Percentiles rank a stretch among this genome's conserved stretches.
phyloP scores from a whole-genome alignment of 2,113 vertebrate species.

The Melanerpes formicivorus region DNA sequence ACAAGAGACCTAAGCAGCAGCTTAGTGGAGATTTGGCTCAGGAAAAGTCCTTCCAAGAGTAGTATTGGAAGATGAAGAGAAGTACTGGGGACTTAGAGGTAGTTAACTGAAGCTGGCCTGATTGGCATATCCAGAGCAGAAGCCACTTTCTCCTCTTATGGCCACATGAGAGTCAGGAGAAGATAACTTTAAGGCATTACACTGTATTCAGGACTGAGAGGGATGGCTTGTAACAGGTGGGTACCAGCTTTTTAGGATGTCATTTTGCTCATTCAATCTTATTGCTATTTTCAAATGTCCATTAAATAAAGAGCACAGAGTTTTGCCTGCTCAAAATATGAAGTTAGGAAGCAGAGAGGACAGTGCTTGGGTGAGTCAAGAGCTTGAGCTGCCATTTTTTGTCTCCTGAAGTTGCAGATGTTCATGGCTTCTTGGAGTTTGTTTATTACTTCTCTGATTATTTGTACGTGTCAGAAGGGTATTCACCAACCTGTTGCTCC shows the following conservation, averaged over 20 bases:
- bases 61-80: background rate
- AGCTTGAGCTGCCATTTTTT: background rate
- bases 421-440: background rate
- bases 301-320: background rate
- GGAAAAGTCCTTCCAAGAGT: background rate
- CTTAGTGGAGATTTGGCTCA: background rate
- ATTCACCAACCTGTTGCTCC: background rate
- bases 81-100: background rate
- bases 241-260: background rate
- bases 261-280: background rate
- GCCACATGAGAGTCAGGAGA: background rate
- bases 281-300: background rate
- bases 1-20: background rate
- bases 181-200: background rate
- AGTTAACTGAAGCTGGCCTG: background rate
- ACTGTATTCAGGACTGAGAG: background rate
- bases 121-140: background rate
- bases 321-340: background rate
- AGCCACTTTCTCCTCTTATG: background rate
- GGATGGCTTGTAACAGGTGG: background rate
- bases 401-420: background rate
- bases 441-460: background rate
- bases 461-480: background rate
- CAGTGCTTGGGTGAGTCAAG: background rate
- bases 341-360: rapidly evolving